These are phyloP conservation scores for Anguilla rostrata DNA, from an alignment of 2,113 vertebrate genomes.

Conservation along the genomic window DNA sequence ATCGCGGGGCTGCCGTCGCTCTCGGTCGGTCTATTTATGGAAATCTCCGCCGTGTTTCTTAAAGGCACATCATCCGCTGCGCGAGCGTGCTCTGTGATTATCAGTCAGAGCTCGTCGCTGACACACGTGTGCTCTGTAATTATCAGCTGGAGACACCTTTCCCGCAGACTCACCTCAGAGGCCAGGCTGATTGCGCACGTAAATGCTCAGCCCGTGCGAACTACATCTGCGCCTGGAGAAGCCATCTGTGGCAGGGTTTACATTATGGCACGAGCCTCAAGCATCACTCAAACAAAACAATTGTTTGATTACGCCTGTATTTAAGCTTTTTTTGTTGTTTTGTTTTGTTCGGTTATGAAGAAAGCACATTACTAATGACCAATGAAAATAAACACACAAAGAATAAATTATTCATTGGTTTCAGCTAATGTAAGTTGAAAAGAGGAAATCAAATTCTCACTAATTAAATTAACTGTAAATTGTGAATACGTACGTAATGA, in stretches of 20 bases:
- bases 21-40: neutral
- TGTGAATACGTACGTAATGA: constrained; percentile 1
- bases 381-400: neutral
- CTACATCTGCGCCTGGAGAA: neutral
- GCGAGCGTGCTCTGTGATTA: neutral
- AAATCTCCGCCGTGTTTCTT: neutral
- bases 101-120: too few species aligned
- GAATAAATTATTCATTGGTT: constrained; percentile 1
- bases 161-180: neutral
- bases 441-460: neutral
- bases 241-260: neutral
- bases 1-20: neutral
- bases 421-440: too few species aligned
- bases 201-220: neutral
- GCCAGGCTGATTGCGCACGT: too few species aligned
- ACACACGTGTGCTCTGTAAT: too few species aligned
- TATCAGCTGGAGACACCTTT: neutral
- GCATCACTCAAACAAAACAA: neutral
- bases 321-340: neutral
- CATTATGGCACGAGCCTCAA: neutral
- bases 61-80: neutral
- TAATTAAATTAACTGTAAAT: constrained; percentile 6
- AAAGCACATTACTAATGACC: neutral
- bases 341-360: neutral
- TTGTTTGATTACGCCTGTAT: neutral